Evolutionary conservation across 2,888 invertebrate genomes (phyloP).

Genomic region (Nudaria mundana): DNA sequence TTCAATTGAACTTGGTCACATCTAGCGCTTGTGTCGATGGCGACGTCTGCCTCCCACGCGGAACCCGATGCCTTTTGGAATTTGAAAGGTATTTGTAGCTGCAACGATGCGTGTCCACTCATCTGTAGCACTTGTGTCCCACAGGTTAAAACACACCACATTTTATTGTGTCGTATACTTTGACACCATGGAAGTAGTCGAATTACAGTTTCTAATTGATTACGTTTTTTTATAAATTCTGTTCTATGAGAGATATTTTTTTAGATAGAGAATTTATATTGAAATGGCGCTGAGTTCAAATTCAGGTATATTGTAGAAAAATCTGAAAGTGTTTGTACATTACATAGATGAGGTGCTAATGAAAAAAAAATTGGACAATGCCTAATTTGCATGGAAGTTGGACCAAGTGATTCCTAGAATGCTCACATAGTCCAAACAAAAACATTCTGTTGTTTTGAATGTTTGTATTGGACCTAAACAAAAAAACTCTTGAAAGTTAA

Average conservation of each 20-base stretch:
- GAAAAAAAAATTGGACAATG: too few species aligned
- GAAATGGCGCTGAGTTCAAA: too few species aligned
- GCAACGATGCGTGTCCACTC: conserved; percentile 52
- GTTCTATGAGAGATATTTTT: too few species aligned
- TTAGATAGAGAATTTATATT: background rate
- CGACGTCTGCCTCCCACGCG: conserved; percentile 67
- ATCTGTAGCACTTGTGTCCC: conserved; percentile 56
- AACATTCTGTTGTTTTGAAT: too few species aligned
- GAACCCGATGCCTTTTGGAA: conserved; percentile 60
- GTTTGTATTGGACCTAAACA: too few species aligned
- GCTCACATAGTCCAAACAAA: too few species aligned
- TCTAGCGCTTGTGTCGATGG: conserved; percentile 54
- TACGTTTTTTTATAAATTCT: conserved; percentile 20
- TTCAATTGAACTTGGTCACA: conserved; percentile 65
- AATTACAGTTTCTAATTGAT: conserved; percentile 39
- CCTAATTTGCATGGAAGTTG: too few species aligned
- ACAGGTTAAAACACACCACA: conserved; percentile 51
- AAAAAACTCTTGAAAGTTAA: too few species aligned
- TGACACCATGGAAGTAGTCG: conserved; percentile 38
- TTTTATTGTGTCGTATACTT: conserved; percentile 62
- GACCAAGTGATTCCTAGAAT: too few species aligned
- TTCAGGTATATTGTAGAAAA: too few species aligned
- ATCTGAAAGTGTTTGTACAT: too few species aligned
- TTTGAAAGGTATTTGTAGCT: conserved; percentile 77
- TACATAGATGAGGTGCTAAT: too few species aligned